Evolutionary conservation across 2,113 vertebrate species (phyloP).

Genomic region (Cheilinus undulatus): DNA sequence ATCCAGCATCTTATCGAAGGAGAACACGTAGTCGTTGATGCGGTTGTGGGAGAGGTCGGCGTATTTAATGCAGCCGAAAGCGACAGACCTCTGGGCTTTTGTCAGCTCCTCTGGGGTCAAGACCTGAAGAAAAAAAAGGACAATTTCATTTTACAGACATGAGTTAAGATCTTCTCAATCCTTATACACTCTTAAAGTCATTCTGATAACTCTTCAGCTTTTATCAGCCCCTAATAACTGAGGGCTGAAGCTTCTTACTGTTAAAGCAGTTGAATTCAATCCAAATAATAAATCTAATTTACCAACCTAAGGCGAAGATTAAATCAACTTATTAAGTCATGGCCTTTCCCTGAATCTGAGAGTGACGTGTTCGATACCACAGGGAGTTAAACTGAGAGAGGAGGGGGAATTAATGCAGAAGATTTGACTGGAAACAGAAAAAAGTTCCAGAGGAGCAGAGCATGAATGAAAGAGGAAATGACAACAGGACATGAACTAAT

Average conservation of each 20-base stretch:
- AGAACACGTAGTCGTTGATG: slow-evolving; percentile 97
- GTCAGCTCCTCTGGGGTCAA: slow-evolving; percentile 89
- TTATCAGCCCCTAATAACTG: slow-evolving; percentile 37
- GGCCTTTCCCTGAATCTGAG: slow-evolving; percentile 9
- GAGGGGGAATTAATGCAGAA: background rate
- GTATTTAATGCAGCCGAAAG: slow-evolving; percentile 97
- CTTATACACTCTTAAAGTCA: background rate
- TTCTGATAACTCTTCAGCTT: slow-evolving; percentile 28
- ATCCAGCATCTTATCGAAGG: slow-evolving; percentile 99
- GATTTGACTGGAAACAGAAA: slow-evolving; percentile 12
- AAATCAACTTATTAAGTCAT: slow-evolving; percentile 42
- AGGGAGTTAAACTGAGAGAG: background rate
- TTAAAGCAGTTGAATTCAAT: slow-evolving; percentile 43
- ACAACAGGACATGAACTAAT: background rate
- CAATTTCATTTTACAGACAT: background rate
- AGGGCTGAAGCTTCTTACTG: slow-evolving; percentile 12
- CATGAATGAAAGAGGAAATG: background rate
- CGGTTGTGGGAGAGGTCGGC: slow-evolving; percentile 98
- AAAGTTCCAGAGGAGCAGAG: slow-evolving; percentile 2
- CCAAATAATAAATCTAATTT: slow-evolving; percentile 48
- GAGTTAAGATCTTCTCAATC: background rate
- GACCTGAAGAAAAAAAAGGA: slow-evolving; percentile 74
- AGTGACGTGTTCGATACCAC: background rate
- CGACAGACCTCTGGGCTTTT: slow-evolving; percentile 90
- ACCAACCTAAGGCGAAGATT: slow-evolving; percentile 41